Conservation (phyloP, 2,888 invertebrate species). For the Cantharis nigra region DNA sequence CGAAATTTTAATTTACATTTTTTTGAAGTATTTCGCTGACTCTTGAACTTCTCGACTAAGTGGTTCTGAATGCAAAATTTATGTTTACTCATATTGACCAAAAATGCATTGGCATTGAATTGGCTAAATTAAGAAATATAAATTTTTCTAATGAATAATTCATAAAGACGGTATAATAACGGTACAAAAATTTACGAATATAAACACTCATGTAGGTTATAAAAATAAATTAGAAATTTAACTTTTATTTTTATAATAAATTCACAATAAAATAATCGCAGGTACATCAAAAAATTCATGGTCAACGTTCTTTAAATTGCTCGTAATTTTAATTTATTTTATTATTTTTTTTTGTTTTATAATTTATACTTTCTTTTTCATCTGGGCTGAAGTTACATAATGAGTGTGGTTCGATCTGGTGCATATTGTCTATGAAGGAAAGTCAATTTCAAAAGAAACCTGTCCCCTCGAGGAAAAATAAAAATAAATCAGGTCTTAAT, state of each 20-base stretch:
- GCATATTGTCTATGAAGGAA: not conserved
- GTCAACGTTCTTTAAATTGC: not conserved
- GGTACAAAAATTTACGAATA: not conserved
- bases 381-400: not conserved
- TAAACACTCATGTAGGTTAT: not conserved
- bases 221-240: not conserved
- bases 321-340: not conserved
- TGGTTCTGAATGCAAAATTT: not conserved
- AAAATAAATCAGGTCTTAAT: not conserved
- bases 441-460: not conserved
- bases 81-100: not conserved
- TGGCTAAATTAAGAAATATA: not conserved
- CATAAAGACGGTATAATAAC: not conserved
- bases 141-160: not conserved
- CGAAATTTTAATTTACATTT: not conserved
- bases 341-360: not conserved
- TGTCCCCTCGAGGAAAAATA: not conserved
- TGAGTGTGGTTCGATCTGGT: not conserved
- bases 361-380: not conserved
- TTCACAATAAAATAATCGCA: not conserved
- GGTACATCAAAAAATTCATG: not conserved
- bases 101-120: not conserved
- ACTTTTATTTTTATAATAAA: not conserved
- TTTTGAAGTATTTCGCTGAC: not conserved
- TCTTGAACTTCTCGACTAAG: not conserved